These are phyloP conservation scores for Tympanuchus pallidicinctus DNA, from an alignment of 2,113 vertebrate species.

Conservation along the genomic window DNA sequence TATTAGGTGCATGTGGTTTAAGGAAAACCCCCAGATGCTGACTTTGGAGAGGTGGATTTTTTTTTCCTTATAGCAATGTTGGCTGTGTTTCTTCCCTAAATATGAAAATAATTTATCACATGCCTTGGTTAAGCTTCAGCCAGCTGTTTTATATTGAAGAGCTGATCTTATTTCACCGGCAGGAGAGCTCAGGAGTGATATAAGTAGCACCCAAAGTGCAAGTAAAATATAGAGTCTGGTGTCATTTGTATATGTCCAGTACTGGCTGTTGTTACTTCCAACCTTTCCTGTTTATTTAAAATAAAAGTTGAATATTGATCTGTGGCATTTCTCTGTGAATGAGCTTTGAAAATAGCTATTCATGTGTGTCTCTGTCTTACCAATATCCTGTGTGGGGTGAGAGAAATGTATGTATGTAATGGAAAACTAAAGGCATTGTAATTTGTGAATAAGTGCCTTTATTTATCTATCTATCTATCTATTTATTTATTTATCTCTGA, in stretches of 20 bases:
- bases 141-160: conserved; percentile 53
- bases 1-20: background rate
- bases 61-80: background rate
- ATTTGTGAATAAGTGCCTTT: background rate
- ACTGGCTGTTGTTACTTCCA: background rate
- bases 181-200: conserved; percentile 27
- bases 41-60: background rate
- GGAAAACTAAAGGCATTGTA: conserved; percentile 11
- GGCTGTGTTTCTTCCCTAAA: background rate
- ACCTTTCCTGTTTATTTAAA: conserved; percentile 15
- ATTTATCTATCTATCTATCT: background rate
- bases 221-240: background rate
- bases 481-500: background rate
- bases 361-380: background rate
- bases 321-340: background rate
- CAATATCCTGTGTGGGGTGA: conserved; percentile 40
- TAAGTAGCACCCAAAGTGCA: conserved; percentile 36
- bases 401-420: background rate
- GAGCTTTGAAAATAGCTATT: background rate
- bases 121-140: background rate
- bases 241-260: background rate
- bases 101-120: conserved; percentile 5
- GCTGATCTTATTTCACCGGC: conserved; percentile 36
- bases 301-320: background rate
- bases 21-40: background rate